A percentile compares a stretch with the other conserved stretches of the same genome.
Evolutionary conservation across 1,140 invertebrate genomes (phyloP).

Genomic region (Dendrolimus kikuchii): DNA sequence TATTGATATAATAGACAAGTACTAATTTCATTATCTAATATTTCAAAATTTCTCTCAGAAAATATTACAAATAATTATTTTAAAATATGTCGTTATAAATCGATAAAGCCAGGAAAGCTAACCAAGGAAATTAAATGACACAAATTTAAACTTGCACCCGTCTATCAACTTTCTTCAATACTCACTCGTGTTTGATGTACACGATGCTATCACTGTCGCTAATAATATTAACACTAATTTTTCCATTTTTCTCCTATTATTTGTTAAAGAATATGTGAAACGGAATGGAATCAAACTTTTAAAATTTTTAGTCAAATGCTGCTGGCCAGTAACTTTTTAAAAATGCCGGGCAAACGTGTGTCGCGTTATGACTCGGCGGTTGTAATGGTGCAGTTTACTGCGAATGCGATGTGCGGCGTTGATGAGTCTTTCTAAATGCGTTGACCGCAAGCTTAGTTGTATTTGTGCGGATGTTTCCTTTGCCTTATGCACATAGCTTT

Average conservation of each 20-base stretch:
- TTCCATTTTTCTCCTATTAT: conserved; percentile 26
- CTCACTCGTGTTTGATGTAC: conserved; percentile 57
- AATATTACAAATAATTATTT: no score
- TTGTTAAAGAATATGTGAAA: no score
- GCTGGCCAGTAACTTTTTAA: conserved; percentile 5
- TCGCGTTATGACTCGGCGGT: conserved; percentile 25
- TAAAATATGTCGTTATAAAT: no score
- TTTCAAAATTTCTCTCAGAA: no score
- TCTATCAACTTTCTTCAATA: conserved; percentile 47
- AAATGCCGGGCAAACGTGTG: conserved; percentile 22
- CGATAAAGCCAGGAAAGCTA: no score
- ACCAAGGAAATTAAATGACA: conserved; percentile 15
- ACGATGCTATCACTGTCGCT: conserved; percentile 35
- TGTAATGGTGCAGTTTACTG: conserved; percentile 27
- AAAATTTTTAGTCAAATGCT: background rate
- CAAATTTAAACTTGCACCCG: conserved; percentile 20
- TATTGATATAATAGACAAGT: no score
- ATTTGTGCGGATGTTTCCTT: conserved; percentile 11
- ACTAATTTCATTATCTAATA: no score
- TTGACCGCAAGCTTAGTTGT: conserved; percentile 13
- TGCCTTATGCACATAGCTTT: background rate
- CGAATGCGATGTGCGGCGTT: background rate
- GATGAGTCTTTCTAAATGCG: conserved; percentile 15
- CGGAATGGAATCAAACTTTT: background rate
- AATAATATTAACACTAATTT: conserved; percentile 39